Evolutionary conservation across 2,888 invertebrate species (phyloP), one percentile per base, ranked within the genome.

Genomic region (Drosophila parthenogenetica): DNA sequence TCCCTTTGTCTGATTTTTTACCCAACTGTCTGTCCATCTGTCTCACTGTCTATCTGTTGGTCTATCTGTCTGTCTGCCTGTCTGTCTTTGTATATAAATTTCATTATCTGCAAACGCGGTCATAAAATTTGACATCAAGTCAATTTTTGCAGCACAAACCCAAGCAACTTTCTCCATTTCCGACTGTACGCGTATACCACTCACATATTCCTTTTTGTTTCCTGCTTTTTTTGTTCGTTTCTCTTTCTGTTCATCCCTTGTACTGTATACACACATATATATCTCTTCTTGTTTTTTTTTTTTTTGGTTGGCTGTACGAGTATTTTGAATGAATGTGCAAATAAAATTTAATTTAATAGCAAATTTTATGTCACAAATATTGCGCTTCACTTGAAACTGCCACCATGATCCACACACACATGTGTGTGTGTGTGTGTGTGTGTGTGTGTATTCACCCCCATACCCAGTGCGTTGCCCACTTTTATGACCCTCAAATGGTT

Each of bases 341-440:
- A 89, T 87, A 89, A 85, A 87, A 87, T 89, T 86, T 77, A 82
- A 89, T 89, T 86, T 88, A 88, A 87, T 81, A 77, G 79, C 87
- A 63, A 73, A 77, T 88, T 89, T 88, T 73, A 83, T 82, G 86
- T 81, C 73, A 73, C 82, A 88, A 87, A 81, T 89, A 89, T 79
- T 79, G 82, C 66, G 87, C 78, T 60, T 78, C 79, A 75, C 69
- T 73, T 78, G 58, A 51, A 77, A 49, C 55, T 57, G 46, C 58
- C 67, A 43, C 37, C 45, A 25, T 13, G 29, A 32, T n/a, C 10
- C 53, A 59, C 55, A 25, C 11, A 48, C 11, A 48, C 8, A 50
- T 14, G 50, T 29, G 14, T 29, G 16, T 5, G 7, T 29, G 8
- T 29, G 4, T 35, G 35, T 35, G 1, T 32, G 3, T 32, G 32